Evolutionary conservation across 2,113 vertebrate species (phyloP), one percentile per base, ranked within the genome.

Genomic region (Platanista minor): DNA sequence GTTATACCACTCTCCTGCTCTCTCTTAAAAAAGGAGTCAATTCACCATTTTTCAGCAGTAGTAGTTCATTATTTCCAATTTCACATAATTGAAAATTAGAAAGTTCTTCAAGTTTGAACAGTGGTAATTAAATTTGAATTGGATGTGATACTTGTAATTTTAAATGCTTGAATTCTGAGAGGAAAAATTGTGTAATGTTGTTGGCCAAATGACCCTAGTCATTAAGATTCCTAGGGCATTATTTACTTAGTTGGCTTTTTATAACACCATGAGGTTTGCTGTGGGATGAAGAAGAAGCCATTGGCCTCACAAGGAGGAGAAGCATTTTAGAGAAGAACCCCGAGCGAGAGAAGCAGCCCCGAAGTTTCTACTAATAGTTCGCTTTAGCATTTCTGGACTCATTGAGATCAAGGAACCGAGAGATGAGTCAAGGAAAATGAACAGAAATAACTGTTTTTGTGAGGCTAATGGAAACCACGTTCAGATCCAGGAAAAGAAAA

Each of bases 101-200:
- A 94, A 93, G 78, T 93, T 97, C 87, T 97, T 87, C 21, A 96
- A 97, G 87, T 97, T 92, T 96, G 85, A 86, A 96, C 61, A 87
- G 92, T 96, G 95, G 93, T 98, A 97, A 97, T 97, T 98, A 98
- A 98, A 98, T 97, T 94, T 97, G 97, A 98, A 98, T 98, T 93
- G 98, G 95, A 97, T 91, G 39, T 96, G 92, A 75, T 95, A 98
- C 97, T 98, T 96, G 91, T 96, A 86, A 95, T 97, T 97, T 98
- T 82, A 91, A 98, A 92, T 96, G 96, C 75, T 98, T 97, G 78
- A 94, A 95, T 98, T 95, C 86, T 97, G 81, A 87, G 96, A 92
- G 96, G 97, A 98, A 97, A 78, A 96, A 87, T 94, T 96, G 41
- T 95, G 96, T 98, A 90, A 95, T 91, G 85, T 57, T 87, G 91